Evolutionary conservation across 2,797 vertebrate species (phyloP), one percentile per base, ranked within the genome.

Genomic region (Choloepus didactylus): DNA sequence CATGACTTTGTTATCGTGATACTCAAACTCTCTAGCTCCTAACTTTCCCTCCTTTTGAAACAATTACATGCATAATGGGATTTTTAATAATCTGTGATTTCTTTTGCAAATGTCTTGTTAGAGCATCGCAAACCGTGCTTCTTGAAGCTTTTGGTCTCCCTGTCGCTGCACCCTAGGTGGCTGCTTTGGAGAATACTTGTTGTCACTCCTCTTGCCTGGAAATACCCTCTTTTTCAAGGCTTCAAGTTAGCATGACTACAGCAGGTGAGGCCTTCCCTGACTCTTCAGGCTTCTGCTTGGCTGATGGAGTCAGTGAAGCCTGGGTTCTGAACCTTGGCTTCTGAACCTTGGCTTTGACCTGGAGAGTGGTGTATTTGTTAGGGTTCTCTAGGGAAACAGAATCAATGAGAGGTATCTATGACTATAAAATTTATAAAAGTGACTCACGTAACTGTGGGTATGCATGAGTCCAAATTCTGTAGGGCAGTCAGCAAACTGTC

Each of bases 31-130:
- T 82, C 82, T 86, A 87, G 92, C 87, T 96, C 84, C 69, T 93
- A 86, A 72, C 73, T 91, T 96, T 60, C 27, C 72, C 60, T 96
- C 41, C 81, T 66, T 95, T 93, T 95, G 96, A 96, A 97, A 83
- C 38, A 84, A 41, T 92, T 86, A 59, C 41, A 49, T 41, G 54
- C n/a, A 54, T 67, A 83, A 87, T 79, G 59, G 67, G 60, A 62
- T 76, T 92, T 90, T 95, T 88, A 95, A 95, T 82, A 75, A 85
- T 31, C 19, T 51, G 60, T 92, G 93, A 73, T 94, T 95, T 92
- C 90, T 95, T 69, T 88, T 77, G 85, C 60, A 23, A 21, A 49
- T 82, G 56, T 70, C 60, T 76, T 64, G 79, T 82, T 75, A 29
- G 59, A 83, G 64, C 83, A 59, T 35, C 19, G 35, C 54, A 87